These are phyloP conservation scores for Brachycybe producta DNA, from an alignment of 2,888 invertebrate species.

Conservation along the genomic window DNA sequence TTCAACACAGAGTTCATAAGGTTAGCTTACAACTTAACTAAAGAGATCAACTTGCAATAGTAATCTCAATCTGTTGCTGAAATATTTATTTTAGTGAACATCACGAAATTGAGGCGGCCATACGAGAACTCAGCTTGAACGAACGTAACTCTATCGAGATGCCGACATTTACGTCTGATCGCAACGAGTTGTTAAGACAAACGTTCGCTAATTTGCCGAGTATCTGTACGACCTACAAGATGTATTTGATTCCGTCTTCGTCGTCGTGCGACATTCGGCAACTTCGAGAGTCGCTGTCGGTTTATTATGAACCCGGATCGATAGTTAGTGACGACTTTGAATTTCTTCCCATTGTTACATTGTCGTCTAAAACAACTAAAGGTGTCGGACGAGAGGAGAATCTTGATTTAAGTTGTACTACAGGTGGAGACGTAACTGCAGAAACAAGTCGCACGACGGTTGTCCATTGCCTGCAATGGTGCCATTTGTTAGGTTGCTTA, in stretches of 20 bases:
- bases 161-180: neutral
- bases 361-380: conserved; percentile 36
- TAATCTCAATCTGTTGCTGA: neutral
- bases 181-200: neutral
- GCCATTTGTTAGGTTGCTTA: conserved; percentile 49
- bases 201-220: neutral
- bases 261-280: neutral
- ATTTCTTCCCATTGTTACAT: conserved; percentile 6
- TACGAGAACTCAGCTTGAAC: neutral
- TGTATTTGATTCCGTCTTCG: neutral
- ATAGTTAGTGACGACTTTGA: neutral
- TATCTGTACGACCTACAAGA: conserved; percentile 8
- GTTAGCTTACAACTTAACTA: conserved; percentile 22
- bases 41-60: neutral
- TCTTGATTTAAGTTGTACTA: too few species aligned
- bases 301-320: neutral
- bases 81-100: conserved; percentile 1
- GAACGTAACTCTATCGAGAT: neutral
- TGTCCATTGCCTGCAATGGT: conserved; percentile 49
- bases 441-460: conserved; percentile 46
- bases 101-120: neutral
- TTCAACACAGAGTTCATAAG: conserved; percentile 28
- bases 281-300: neutral
- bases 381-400: neutral
- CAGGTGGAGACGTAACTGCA: neutral